phyloP scores from a whole-genome alignment of 2,797 vertebrate species.

The Onychomys leucogaster region DNA sequence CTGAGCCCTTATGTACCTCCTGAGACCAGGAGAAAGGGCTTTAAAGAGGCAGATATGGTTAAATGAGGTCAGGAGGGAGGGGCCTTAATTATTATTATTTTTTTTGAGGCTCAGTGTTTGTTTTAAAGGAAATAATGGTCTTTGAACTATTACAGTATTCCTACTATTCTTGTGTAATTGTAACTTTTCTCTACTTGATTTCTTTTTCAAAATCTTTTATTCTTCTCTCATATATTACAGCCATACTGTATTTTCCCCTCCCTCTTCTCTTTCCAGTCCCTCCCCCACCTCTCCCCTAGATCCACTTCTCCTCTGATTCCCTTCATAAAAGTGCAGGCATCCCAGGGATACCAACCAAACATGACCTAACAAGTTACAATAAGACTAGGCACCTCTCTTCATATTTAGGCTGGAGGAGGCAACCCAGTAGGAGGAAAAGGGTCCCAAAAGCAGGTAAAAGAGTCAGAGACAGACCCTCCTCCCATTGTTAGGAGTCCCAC shows the following conservation, averaged over 20 bases:
- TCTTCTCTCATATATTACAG: background rate
- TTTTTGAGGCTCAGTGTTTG: background rate
- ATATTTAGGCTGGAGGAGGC: too few species aligned
- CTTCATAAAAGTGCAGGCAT: background rate
- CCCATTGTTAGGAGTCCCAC: background rate
- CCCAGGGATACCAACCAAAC: too few species aligned
- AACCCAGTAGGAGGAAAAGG: background rate
- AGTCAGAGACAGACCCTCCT: background rate
- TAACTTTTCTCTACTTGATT: constrained; percentile 49
- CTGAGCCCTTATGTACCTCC: background rate
- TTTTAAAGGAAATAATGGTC: constrained; percentile 55
- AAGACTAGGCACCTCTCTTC: background rate
- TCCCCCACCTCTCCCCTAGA: background rate
- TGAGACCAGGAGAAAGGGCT: background rate
- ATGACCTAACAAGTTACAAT: background rate
- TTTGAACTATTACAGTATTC: constrained; percentile 1
- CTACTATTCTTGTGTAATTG: constrained; percentile 25
- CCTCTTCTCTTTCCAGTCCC: too few species aligned
- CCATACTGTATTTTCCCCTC: too few species aligned
- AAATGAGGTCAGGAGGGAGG: background rate
- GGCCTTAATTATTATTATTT: background rate
- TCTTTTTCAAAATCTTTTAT: background rate
- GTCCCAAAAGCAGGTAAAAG: background rate
- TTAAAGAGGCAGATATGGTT: background rate
- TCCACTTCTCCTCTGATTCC: background rate